These are phyloP conservation scores for Drosophila monieri DNA, from an alignment of 2,888 invertebrate genomes.

Conservation along the genomic window DNA sequence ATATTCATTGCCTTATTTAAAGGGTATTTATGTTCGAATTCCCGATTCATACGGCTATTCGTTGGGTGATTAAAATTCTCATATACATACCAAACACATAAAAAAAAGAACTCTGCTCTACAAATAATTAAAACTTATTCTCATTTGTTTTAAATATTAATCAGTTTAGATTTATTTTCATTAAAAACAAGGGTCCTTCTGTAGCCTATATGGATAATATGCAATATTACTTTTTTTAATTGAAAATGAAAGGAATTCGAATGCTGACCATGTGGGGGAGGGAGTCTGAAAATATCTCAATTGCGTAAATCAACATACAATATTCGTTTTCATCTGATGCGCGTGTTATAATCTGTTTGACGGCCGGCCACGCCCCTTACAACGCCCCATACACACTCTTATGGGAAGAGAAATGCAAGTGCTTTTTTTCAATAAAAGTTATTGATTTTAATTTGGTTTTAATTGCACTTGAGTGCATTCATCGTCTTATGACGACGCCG, in stretches of 20 bases:
- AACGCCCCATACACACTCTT: slow-evolving; percentile 8
- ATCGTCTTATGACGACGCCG: slow-evolving; percentile 43
- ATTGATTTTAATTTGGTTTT: slow-evolving; percentile 76
- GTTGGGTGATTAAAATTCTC: neutral
- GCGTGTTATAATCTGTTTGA: slow-evolving; percentile 71
- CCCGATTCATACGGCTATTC: neutral
- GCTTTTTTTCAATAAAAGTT: slow-evolving; percentile 53
- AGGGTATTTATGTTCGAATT: slow-evolving; percentile 22
- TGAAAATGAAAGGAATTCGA: neutral
- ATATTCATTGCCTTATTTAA: slow-evolving; percentile 39
- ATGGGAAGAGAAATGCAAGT: slow-evolving; percentile 7
- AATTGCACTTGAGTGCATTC: slow-evolving; percentile 73
- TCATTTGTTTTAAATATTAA: neutral
- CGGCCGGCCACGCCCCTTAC: slow-evolving; percentile 36
- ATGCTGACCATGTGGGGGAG: neutral
- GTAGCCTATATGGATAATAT: neutral
- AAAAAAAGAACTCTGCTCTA: no score
- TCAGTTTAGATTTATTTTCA: neutral
- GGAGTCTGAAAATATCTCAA: slow-evolving; percentile 52
- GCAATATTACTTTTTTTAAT: neutral
- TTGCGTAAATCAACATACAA: slow-evolving; percentile 63
- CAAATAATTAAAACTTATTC: neutral
- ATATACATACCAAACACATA: neutral
- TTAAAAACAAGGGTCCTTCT: neutral
- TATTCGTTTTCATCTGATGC: slow-evolving; percentile 22